Evolutionary conservation across 2,113 vertebrate genomes (phyloP), one percentile per base, ranked within the genome.

Genomic region (Austrofundulus limnaeus): DNA sequence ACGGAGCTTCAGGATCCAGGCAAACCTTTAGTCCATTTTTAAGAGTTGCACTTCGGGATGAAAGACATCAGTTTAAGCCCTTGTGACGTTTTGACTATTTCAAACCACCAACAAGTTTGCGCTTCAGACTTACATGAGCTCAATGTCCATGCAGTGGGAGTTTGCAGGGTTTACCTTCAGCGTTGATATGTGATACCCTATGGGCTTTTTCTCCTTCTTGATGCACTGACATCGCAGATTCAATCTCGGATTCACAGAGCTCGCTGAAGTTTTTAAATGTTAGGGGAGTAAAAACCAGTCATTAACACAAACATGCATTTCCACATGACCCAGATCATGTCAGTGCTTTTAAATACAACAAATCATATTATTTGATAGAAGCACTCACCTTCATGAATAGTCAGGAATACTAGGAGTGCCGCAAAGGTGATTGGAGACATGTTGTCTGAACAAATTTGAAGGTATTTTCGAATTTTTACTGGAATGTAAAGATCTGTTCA

Each of bases 141-240:
- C 93, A 1, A 72, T 69, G 0, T 91, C 61, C 38, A 68, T 24
- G 74, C 96, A 97, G 80, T 94, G 89, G 20, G 94, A 88, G 6
- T 80, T 94, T 0, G 88, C 89, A 41, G 87, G 89, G 2, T 70
- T 89, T 45, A 95, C 77, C 77, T 90, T 90, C 67, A 96, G 46
- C 0, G 83, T 84, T 4, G 50, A 62, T 25, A 95, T 93, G n/a
- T 45, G 24, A 61, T 74, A 92, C 0, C 81, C 85, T 66, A 94
- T 93, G 53, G 77, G 85, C 1, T 0, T 82, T 20, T 82, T 88
- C 19, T 94, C 86, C 2, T 82, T 92, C 2, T 2, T 50, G 48
- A 93, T 66, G 65, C 95, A 97, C 31, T 74, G 91, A 72, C 95
- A 96, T 16, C 94, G 88, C n/a, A 90, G 87, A n/a, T 89, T 89